Evolutionary conservation across 2,888 invertebrate species (phyloP).

Genomic region (Branchipolynoe longqiensis): DNA sequence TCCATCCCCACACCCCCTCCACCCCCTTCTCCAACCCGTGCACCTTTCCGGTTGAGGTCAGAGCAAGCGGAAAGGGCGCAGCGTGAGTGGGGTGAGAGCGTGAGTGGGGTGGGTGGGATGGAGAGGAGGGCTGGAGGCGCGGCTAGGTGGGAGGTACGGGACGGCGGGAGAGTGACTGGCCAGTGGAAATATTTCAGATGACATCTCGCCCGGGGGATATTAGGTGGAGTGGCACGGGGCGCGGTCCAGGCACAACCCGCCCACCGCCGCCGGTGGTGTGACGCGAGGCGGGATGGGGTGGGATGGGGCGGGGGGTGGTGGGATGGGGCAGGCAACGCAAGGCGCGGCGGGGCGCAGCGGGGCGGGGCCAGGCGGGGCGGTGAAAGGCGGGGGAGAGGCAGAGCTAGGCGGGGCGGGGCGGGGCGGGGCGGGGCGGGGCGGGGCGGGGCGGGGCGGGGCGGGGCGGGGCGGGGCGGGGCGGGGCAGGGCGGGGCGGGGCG

Average conservation of each 20-base stretch:
- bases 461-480: neutral
- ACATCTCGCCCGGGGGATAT: conserved; percentile 47
- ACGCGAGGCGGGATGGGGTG: too few relatives aligned
- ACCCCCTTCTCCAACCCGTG: neutral
- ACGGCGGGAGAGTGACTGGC: neutral
- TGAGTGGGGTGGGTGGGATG: neutral
- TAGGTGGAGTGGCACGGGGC: conserved; percentile 28
- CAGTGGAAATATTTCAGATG: conserved; percentile 44
- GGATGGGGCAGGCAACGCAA: too few relatives aligned
- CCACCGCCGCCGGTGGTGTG: too few relatives aligned
- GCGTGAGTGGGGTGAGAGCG: too few relatives aligned
- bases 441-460: conserved; percentile 1
- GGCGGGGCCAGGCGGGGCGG: too few relatives aligned
- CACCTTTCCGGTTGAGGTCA: neutral
- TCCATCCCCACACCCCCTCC: neutral
- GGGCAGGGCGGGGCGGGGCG: conserved; percentile 1
- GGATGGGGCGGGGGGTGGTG: too few relatives aligned
- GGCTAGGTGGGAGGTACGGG: neutral
- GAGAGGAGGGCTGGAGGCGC: neutral
- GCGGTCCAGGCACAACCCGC: too few relatives aligned
- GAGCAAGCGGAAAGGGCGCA: neutral
- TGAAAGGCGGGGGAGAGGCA: too few relatives aligned
- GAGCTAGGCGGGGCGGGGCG: too few relatives aligned
- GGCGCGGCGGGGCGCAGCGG: too few relatives aligned
- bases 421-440: neutral